Percentiles rank a stretch among this genome's conserved stretches.
These are phyloP conservation scores for Cynopterus brachyotis DNA, from an alignment of 2,113 vertebrate genomes.

Conservation along the genomic window DNA sequence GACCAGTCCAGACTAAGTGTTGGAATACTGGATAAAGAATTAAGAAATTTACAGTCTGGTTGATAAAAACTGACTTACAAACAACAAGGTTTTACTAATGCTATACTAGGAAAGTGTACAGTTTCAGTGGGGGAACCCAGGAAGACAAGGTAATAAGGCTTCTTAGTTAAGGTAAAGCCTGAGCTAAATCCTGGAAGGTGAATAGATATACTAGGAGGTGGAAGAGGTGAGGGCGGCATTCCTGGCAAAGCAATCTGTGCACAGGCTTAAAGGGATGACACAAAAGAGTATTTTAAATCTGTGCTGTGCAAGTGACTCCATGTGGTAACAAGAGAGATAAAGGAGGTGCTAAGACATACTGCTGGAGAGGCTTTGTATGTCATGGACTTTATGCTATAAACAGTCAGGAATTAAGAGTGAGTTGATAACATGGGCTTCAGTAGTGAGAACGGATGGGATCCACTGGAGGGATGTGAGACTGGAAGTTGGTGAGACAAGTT, in stretches of 20 bases:
- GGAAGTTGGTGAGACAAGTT: neutral
- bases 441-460: neutral
- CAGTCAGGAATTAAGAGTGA: neutral
- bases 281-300: neutral
- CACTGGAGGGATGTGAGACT: neutral
- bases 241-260: neutral
- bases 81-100: neutral
- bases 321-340: neutral
- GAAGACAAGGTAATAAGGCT: neutral
- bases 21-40: neutral
- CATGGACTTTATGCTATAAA: neutral
- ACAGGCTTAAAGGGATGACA: neutral
- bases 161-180: neutral
- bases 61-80: conserved; percentile 7
- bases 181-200: neutral
- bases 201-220: neutral
- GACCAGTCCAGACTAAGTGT: neutral
- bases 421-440: neutral
- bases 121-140: neutral
- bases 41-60: neutral
- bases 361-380: neutral
- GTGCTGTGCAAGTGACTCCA: neutral
- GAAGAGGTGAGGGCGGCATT: neutral
- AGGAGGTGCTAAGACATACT: neutral
- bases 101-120: neutral